phyloP scores from a whole-genome alignment of 2,113 vertebrate species.

The Lamprotornis superbus region DNA sequence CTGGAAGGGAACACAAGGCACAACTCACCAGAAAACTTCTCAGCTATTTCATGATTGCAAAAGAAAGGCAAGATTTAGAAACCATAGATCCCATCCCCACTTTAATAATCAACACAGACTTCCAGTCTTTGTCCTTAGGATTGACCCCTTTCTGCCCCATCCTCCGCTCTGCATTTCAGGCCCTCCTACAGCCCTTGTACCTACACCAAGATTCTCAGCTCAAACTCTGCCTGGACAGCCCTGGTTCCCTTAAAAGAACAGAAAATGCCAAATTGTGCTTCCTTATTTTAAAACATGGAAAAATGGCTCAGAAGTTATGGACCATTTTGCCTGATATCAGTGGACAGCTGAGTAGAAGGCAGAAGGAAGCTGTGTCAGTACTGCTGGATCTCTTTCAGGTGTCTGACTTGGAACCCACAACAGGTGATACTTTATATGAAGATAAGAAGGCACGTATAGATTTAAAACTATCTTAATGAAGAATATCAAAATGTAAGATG shows the following conservation, averaged over 20 bases:
- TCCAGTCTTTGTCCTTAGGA: not conserved
- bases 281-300: not conserved
- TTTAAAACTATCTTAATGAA: not conserved
- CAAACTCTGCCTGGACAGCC: not conserved
- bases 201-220: not conserved
- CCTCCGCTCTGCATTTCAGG: not conserved
- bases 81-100: not conserved
- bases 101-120: not conserved
- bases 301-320: accelerated
- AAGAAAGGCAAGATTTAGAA: not conserved
- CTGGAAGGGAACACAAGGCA: not conserved
- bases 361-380: not conserved
- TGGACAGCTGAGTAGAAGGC: not conserved
- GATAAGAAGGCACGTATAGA: not conserved
- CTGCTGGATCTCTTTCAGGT: not conserved
- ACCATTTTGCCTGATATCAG: not conserved
- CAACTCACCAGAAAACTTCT: not conserved
- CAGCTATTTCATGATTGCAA: not conserved
- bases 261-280: not conserved
- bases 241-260: not conserved
- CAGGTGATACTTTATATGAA: not conserved
- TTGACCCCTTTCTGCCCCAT: not conserved
- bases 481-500: not conserved
- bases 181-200: not conserved
- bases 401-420: not conserved